A percentile compares a stretch with the other conserved stretches of the same genome.
Evolutionary conservation across 2,797 vertebrate genomes (phyloP).

Genomic region (Hypotaenidia okinawae): DNA sequence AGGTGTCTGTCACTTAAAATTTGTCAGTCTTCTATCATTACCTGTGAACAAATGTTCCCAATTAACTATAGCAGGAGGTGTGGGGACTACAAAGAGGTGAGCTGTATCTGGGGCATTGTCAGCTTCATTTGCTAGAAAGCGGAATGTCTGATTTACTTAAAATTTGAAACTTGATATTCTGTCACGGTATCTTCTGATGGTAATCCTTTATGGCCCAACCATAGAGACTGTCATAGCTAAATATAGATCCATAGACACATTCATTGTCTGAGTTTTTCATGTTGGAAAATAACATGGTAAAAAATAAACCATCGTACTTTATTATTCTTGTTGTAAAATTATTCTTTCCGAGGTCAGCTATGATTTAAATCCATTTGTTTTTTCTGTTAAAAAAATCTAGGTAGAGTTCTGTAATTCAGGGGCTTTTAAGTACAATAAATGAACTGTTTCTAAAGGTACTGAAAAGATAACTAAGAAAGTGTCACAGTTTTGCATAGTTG

Average conservation of each 20-base stretch:
- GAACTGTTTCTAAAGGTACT: not conserved
- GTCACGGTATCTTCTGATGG: not conserved
- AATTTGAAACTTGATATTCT: not conserved
- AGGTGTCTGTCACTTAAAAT: slow-evolving; percentile 46
- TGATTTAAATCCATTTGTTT: not conserved
- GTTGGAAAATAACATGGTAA: not conserved
- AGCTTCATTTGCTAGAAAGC: slow-evolving; percentile 35
- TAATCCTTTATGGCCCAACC: not conserved
- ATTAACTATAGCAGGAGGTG: slow-evolving; percentile 32
- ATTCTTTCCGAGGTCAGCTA: not conserved
- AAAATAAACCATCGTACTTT: not conserved
- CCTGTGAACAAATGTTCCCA: slow-evolving; percentile 48
- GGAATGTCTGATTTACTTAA: slow-evolving; percentile 24
- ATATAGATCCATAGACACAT: not conserved
- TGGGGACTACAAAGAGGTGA: not conserved
- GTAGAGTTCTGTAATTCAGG: not conserved
- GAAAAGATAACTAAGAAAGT: not conserved
- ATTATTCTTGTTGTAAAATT: not conserved
- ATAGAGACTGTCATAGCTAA: not conserved
- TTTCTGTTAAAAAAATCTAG: not conserved
- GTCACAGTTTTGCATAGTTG: no score
- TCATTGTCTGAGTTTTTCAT: not conserved
- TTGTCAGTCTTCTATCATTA: slow-evolving; percentile 58
- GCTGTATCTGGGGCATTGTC: not conserved
- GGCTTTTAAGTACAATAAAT: not conserved